These are phyloP conservation scores for Platyrinchus mystaceus DNA, from an alignment of 2,797 vertebrate genomes.

Conservation along the genomic window DNA sequence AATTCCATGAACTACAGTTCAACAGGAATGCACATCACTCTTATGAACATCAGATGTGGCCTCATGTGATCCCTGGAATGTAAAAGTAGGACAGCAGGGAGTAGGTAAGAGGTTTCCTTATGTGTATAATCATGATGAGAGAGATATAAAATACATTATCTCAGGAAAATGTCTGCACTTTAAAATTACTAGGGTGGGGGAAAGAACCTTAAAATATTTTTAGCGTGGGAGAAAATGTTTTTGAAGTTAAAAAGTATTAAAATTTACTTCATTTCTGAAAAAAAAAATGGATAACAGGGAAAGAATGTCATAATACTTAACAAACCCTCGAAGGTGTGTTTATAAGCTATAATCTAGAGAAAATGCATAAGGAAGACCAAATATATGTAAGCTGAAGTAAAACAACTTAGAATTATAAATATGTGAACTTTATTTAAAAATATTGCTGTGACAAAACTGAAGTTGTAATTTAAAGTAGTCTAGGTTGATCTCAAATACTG, in stretches of 20 bases:
- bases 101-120: background rate
- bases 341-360: background rate
- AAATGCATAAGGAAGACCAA: background rate
- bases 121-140: background rate
- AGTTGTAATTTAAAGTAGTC: background rate
- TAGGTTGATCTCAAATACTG: background rate
- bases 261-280: background rate
- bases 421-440: background rate
- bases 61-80: background rate
- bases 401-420: background rate
- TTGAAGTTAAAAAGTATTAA: background rate
- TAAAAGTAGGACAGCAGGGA: background rate
- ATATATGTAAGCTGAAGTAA: background rate
- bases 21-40: background rate
- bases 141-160: background rate
- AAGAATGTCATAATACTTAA: background rate
- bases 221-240: background rate
- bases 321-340: background rate
- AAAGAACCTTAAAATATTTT: background rate
- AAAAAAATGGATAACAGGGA: background rate
- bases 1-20: background rate
- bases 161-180: background rate
- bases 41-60: background rate
- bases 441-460: background rate
- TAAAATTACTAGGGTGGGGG: background rate